Percentiles rank a stretch among this genome's conserved stretches.
These are phyloP conservation scores for Melanotus villosus DNA, from an alignment of 2,888 invertebrate genomes.

Conservation along the genomic window DNA sequence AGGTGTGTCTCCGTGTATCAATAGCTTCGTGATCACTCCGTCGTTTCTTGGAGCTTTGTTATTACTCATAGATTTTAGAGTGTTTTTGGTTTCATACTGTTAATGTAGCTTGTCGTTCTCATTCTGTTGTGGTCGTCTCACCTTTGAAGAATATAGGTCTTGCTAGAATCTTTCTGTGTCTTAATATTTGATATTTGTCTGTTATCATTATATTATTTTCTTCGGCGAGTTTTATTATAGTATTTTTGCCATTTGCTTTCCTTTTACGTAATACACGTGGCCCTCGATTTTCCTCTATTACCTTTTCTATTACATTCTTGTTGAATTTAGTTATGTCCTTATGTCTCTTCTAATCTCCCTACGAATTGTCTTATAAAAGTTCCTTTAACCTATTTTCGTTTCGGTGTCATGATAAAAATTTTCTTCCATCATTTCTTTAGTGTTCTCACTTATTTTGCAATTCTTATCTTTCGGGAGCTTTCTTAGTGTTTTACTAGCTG, in stretches of 20 bases:
- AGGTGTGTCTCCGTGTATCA: slow-evolving; percentile 2
- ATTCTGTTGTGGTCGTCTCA: not conserved
- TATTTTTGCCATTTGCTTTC: not conserved
- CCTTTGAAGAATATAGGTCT: too few species aligned
- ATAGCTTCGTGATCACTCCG: not conserved
- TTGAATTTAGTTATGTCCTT: slow-evolving; percentile 6
- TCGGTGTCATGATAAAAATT: not conserved
- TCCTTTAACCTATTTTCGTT: not conserved
- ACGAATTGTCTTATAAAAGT: not conserved
- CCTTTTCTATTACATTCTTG: slow-evolving; percentile 2
- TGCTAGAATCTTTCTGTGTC: slow-evolving; percentile 4
- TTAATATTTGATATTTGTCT: not conserved
- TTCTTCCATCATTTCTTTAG: not conserved
- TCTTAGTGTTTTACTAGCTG: not conserved
- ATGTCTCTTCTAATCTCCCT: slow-evolving; percentile 1
- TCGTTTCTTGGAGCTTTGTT: slow-evolving; percentile 1
- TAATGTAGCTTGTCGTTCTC: not conserved
- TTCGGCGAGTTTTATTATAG: not conserved
- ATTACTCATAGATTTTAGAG: slow-evolving; percentile 8
- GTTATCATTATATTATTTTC: slow-evolving; percentile 8
- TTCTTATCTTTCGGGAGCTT: not conserved
- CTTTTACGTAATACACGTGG: slow-evolving; percentile 4
- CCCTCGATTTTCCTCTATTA: slow-evolving; percentile 11
- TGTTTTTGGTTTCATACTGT: slow-evolving; percentile 4
- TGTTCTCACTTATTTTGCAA: not conserved